Base-by-base conservation (phyloP, 1,140 invertebrate species). In the Halictus rubicundus region DNA sequence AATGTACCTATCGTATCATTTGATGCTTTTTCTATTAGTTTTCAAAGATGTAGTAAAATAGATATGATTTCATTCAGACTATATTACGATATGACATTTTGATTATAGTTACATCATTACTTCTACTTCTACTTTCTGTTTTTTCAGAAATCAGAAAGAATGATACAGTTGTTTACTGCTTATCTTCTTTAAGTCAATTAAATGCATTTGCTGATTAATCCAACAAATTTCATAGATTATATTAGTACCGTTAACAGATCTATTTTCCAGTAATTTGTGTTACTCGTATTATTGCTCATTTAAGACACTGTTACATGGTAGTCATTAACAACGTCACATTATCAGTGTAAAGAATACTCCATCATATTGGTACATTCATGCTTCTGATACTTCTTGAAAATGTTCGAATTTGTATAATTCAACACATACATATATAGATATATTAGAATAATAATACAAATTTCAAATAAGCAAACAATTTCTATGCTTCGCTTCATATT, bases 131-230 rank as follows among this genome's bases (percentile, higher is more conserved):
- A 1, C 39, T 52, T 49, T 66, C 37, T n/a, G 9, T 12, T 23
- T 60, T 27, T 32, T 61, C 2, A 42, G n/a, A 65, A n/a, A 23
- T 60, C 39, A 32, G 23, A 16, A 68, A 68, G 14, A 19, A 23
- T 14, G 32, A 46, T 46, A 60, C 42, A 32, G 27, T 72, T 32
- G 8, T 42, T 66, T 27, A 57, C 65, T 46, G 42, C 65, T 77
- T 60, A 61, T 77, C 54, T 76, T 59, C 65, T 68, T 77, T 69
- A 69, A 49, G 54, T 61, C 60, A 60, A 59, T 77, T 77, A 77
- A 77, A 77, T 77, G 74, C 74, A 77, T 69, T 77, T 49, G 21
- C 27, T 77, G 32, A 60, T 21, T 77, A 69, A 27, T 9, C 19
- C 23, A 68, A 46, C 27, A 16, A 37, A 69, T 37, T 69, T 16